A percentile compares a stretch with the other conserved stretches of the same genome.
Conservation (phyloP, 2,797 vertebrate species). For the Antrozous pallidus region DNA sequence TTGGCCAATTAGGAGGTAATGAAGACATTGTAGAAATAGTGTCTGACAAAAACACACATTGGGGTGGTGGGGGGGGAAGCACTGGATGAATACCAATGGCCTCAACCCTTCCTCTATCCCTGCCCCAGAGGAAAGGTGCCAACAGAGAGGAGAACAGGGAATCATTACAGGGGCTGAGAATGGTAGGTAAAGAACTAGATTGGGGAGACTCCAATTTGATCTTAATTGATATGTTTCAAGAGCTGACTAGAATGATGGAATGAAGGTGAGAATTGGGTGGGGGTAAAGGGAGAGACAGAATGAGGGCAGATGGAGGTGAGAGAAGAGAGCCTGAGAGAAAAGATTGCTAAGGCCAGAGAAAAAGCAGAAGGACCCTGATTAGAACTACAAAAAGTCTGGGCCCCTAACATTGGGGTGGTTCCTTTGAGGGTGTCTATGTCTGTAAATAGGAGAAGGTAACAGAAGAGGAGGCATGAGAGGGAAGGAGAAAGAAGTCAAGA, state of each 20-base stretch:
- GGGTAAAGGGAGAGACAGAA: neutral
- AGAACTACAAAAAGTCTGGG: neutral
- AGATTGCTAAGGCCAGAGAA: neutral
- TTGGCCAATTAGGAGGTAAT: slow-evolving; percentile 87
- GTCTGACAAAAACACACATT: slow-evolving; percentile 79
- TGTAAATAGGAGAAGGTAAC: neutral
- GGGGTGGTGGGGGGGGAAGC: slow-evolving; percentile 60
- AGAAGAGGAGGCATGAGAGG: neutral
- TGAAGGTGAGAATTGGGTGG: neutral
- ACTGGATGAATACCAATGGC: neutral
- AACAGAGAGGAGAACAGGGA: neutral
- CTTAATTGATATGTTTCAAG: neutral
- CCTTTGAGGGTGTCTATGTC: neutral
- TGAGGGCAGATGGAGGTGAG: neutral
- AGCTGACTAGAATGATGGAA: neutral
- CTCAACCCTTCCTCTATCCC: neutral
- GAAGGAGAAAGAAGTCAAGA: neutral
- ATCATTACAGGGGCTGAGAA: neutral
- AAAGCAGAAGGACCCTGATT: neutral
- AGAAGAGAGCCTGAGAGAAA: neutral
- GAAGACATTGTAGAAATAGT: slow-evolving; percentile 84
- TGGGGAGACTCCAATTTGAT: neutral
- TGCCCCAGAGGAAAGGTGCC: neutral
- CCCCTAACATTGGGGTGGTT: neutral
- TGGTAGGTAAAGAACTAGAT: neutral